These are phyloP conservation scores for Hydrozoanthus tunicans DNA, from an alignment of 64 coral and sea anemone species.

Conservation along the genomic window DNA sequence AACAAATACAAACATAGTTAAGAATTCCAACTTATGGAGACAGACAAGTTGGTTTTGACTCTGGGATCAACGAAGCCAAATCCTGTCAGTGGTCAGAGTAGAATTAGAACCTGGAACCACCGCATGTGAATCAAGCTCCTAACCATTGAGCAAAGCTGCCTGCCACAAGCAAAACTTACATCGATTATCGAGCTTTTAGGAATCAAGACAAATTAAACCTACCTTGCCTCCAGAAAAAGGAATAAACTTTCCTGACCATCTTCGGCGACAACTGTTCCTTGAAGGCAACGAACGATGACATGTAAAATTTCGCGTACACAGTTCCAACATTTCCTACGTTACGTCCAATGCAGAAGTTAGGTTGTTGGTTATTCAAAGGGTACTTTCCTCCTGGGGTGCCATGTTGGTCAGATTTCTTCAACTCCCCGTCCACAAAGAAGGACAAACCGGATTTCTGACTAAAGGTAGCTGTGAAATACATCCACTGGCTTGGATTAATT, in stretches of 20 bases:
- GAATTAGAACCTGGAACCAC: too few relatives aligned
- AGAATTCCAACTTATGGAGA: too few relatives aligned
- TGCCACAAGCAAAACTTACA: too few relatives aligned
- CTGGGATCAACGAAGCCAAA: too few relatives aligned
- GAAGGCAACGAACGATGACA: conserved; percentile 42
- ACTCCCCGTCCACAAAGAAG: conserved; percentile 21
- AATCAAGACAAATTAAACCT: not conserved
- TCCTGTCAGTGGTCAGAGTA: too few relatives aligned
- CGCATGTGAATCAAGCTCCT: too few relatives aligned
- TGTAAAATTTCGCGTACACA: conserved; percentile 35
- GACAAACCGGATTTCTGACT: conserved; percentile 43
- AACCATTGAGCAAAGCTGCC: too few relatives aligned
- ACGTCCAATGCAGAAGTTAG: conserved; percentile 43
- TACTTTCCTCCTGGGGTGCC: conserved; percentile 27
- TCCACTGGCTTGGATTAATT: conserved; percentile 21
- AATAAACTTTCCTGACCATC: not conserved
- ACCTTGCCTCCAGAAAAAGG: conserved; percentile 45
- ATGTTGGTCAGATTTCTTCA: not conserved
- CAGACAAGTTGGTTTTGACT: too few relatives aligned
- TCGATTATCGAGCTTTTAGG: too few relatives aligned
- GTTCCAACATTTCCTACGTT: conserved; percentile 27
- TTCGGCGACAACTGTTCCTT: conserved; percentile 25
- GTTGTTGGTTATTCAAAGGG: not conserved
- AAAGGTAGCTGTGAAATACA: conserved; percentile 29
- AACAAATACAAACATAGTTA: too few relatives aligned